Base-by-base conservation (phyloP, 2,113 vertebrate species). In the Sturnus vulgaris region DNA sequence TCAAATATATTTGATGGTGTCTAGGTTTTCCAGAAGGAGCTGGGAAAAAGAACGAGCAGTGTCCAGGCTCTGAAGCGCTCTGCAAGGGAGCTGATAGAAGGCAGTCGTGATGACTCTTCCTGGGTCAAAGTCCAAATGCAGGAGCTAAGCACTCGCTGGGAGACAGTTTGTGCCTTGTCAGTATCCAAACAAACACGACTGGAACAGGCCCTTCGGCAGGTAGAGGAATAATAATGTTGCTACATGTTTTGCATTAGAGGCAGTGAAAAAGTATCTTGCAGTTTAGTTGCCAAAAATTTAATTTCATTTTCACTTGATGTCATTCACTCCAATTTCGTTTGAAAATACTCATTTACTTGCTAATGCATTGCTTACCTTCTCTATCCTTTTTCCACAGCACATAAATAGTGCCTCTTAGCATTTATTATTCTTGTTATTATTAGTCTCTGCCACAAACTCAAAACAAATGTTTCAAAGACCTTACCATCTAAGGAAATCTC, bases 111-210 rank as follows among this genome's bases (percentile, higher is more conserved):
- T 15, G 99, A 99, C 96, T 98, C 99, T 14, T 99, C 99, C 40
- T 99, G 99, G 99, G 99, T 99, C 85, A 99, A 99, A 97, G 99
- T 98, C 82, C 99, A 99, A 96, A 99, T 99, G 99, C 99, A 99
- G 97, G 99, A 99, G 93, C 96, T 99, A 27, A 97, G 99, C 97
- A 98, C 97, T 13, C 99, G 99, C 80, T 99, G 99, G 99, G 99
- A 99, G 91, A 99, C 98, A 0, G 99, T 99, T 92, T 99, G 99
- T 77, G 97, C 98, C n/a, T 98, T 99, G 15, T 99, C 99, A 1
- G 97, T 99, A 60, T 99, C 99, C 80, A 99, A 99, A 93, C 99
- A 99, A 96, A 98, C 98, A 1, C 98, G 99, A 6, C 96, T 99
- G 86, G 99, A 99, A 94, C 99, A 99, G 93, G 98, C 99, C 14